Evolutionary conservation across 2,113 vertebrate genomes (phyloP).

Genomic region (Labeo rohita): DNA sequence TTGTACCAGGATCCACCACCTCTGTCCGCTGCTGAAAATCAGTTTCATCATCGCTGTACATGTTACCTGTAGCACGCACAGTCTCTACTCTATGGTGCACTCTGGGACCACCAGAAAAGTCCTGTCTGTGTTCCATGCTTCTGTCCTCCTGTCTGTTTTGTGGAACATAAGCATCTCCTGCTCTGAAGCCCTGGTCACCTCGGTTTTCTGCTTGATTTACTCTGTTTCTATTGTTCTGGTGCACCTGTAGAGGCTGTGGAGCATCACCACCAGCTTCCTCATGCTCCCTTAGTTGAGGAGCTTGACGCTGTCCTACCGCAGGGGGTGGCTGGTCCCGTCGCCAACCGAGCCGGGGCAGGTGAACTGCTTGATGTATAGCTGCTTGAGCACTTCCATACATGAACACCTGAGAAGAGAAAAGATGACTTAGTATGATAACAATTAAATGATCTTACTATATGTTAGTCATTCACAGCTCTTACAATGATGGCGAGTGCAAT

Average conservation of each 20-base stretch:
- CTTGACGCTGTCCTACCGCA: conserved; percentile 22
- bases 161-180: conserved; percentile 48
- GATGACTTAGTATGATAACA: neutral
- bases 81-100: conserved; percentile 59
- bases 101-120: neutral
- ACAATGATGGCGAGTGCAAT: conserved; percentile 80
- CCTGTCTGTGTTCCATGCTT: too few species aligned
- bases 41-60: conserved; percentile 56
- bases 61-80: conserved; percentile 43
- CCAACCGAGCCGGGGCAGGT: conserved; percentile 59
- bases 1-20: conserved; percentile 44
- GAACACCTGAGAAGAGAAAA: conserved; percentile 60
- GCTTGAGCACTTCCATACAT: conserved; percentile 68
- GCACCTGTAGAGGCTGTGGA: neutral
- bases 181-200: conserved; percentile 6
- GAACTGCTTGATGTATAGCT: conserved; percentile 68
- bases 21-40: conserved; percentile 32
- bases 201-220: neutral
- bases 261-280: conserved; percentile 45
- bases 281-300: conserved; percentile 12
- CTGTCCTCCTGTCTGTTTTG: too few species aligned
- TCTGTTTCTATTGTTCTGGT: neutral
- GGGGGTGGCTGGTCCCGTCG: conserved; percentile 61
- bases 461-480: conserved; percentile 9
- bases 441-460: neutral